A percentile compares a stretch with the other conserved stretches of the same genome.
Conservation (phyloP, 1,140 invertebrate genomes). For the Drosophila rufa region DNA sequence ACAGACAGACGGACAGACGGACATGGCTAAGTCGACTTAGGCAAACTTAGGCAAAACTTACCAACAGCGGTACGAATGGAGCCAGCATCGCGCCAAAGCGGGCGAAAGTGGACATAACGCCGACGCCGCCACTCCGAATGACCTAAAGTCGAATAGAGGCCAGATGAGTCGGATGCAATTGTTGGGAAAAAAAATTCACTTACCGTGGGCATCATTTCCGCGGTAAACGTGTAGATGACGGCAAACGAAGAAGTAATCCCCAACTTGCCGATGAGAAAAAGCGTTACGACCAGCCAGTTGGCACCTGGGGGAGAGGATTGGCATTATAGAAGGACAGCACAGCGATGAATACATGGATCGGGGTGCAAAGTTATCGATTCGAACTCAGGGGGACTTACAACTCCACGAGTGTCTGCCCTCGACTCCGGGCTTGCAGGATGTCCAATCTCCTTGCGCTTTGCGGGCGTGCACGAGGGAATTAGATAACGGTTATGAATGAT, state of each 20-base stretch:
- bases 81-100: conserved; percentile 88
- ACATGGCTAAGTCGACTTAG: too few relatives aligned
- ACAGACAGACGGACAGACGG: too few relatives aligned
- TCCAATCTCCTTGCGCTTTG: conserved; percentile 53
- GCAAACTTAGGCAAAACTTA: conserved; percentile 58
- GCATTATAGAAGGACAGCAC: background rate
- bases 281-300: conserved; percentile 85
- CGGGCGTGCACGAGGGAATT: conserved; percentile 23
- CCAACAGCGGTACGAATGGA: conserved; percentile 87
- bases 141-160: conserved; percentile 43
- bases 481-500: background rate
- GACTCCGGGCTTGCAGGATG: conserved; percentile 39
- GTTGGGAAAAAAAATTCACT: conserved; percentile 30
- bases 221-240: conserved; percentile 88
- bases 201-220: conserved; percentile 88
- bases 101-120: conserved; percentile 87
- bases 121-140: conserved; percentile 87
- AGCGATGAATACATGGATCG: background rate
- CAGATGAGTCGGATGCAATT: background rate
- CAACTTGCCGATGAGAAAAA: conserved; percentile 89
- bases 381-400: background rate
- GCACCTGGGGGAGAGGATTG: conserved; percentile 66
- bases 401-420: conserved; percentile 15
- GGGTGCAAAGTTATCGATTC: background rate
- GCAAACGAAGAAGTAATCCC: conserved; percentile 88